Percentiles rank a stretch among this genome's conserved stretches.
These are phyloP conservation scores for Rhopilema esculentum DNA, from an alignment of 30 jellyfish, hydroid and myxozoan genomes.

Conservation along the genomic window DNA sequence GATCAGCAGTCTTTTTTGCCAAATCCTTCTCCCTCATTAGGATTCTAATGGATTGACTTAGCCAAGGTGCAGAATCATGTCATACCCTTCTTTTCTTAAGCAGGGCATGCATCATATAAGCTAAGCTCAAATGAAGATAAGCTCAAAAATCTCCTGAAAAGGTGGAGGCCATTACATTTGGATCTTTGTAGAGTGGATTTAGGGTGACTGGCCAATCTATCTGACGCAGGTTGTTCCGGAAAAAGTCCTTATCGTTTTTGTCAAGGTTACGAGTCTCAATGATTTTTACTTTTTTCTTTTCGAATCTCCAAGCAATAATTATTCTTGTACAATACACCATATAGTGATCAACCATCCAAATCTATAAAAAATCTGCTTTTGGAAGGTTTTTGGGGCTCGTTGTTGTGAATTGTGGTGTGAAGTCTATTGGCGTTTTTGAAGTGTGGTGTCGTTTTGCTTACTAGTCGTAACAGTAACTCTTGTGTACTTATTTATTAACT, in stretches of 20 bases:
- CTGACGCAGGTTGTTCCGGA: conserved; percentile 56
- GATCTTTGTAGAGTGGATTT: conserved; percentile 59
- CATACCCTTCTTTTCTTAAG: conserved; percentile 8
- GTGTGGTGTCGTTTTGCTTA: conserved; percentile 10
- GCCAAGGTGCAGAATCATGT: conserved; percentile 53
- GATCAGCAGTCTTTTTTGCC: conserved; percentile 18
- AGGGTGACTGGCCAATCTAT: conserved; percentile 54
- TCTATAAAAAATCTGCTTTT: conserved; percentile 32
- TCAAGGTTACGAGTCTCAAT: conserved; percentile 13
- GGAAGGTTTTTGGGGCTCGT: conserved; percentile 31
- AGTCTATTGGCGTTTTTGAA: conserved; percentile 26
- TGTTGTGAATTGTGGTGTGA: not conserved
- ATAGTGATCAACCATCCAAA: conserved; percentile 34
- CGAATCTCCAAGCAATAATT: conserved; percentile 15
- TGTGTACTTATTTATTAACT: conserved; percentile 1
- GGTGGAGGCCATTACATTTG: conserved; percentile 46
- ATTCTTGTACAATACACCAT: conserved; percentile 30
- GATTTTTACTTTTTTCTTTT: not conserved
- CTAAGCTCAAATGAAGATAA: not conserved
- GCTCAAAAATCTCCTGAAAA: conserved; percentile 47
- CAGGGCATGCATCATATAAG: too few relatives aligned
- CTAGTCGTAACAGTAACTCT: conserved; percentile 30
- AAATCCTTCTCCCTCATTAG: conserved; percentile 53
- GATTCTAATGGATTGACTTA: conserved; percentile 26
- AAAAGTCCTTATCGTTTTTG: conserved; percentile 2